Base-by-base conservation (phyloP, 2,113 vertebrate genomes). In the Thunnus maccoyii region DNA sequence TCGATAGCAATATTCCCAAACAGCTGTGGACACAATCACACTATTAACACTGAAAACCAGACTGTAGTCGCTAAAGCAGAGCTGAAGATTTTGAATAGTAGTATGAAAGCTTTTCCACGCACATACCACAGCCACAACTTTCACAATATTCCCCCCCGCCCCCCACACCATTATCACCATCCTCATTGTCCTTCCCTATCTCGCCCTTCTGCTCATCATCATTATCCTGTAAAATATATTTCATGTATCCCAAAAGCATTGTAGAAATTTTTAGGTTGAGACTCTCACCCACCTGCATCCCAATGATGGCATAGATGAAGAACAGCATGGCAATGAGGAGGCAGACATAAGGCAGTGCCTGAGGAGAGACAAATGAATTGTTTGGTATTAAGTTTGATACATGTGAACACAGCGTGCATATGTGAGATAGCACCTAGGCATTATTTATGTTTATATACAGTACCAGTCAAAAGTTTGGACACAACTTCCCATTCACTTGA, bases 1-100 rank as follows among this genome's bases (percentile, higher is more conserved):
- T 97, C 97, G 63, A 99, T 93, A 0, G 95, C 96, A 65, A 99
- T 99, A 91, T 99, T 99, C 25, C 98, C 98, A 93, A 99, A 99
- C 65, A 99, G 96, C 98, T 99, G 92, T 71, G 83, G 86, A 89
- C 69, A 90, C 41, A 85, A 66, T 41, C 13, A 66, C n/a, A 76
- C 14, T 18, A 32, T 85, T 52, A 74, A 60, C 22, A 56, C 20
- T 30, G 58, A 17, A 63, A 18, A 36, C 1, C 18, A n/a, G 12
- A 27, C 13, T 2, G 0, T 2, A 48, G 2, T 17, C 60, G n/a
- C 27, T 54, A 70, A 69, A 62, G 8, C 15, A 64, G 48, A 2
- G 22, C 22, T 27, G 47, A 62, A 7, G 1, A 56, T 5, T 9
- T 36, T 14, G 17, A 15, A 1, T 25, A 71, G 68, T 7, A 60